Evolutionary conservation across 1,140 invertebrate genomes (phyloP).

Genomic region (Varroa destructor): DNA sequence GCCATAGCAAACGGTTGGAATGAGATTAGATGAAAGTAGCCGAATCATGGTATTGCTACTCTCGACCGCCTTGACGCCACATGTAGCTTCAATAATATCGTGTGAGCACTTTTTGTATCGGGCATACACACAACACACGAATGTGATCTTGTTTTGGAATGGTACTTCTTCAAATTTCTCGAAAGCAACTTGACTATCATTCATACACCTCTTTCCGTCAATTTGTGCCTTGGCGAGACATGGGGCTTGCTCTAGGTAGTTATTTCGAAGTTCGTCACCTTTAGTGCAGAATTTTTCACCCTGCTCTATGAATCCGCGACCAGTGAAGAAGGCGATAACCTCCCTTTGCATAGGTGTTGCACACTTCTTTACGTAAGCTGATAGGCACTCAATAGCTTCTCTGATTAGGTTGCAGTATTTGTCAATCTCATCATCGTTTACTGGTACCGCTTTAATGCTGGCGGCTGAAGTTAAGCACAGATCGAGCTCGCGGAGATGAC

Average conservation of each 20-base stretch:
- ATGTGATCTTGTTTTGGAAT: slow-evolving; percentile 18
- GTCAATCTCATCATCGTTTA: slow-evolving; percentile 9
- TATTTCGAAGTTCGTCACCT: slow-evolving; percentile 4
- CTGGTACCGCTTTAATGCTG: background rate
- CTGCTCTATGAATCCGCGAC: slow-evolving; percentile 31
- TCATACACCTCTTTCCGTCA: slow-evolving; percentile 2
- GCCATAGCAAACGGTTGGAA: background rate
- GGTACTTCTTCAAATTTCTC: slow-evolving; percentile 5
- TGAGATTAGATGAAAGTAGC: background rate
- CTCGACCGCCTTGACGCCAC: slow-evolving; percentile 7
- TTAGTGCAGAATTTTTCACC: slow-evolving; percentile 35
- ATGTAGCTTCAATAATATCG: slow-evolving; percentile 15
- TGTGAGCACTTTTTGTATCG: slow-evolving; percentile 32
- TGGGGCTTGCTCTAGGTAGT: slow-evolving; percentile 32
- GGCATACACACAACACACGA: slow-evolving; percentile 31
- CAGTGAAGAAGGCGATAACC: slow-evolving; percentile 34
- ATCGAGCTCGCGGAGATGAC: slow-evolving; percentile 36
- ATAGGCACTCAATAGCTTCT: slow-evolving; percentile 33
- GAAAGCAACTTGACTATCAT: background rate
- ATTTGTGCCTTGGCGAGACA: slow-evolving; percentile 26
- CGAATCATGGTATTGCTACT: background rate
- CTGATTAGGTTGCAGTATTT: background rate
- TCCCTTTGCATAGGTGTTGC: slow-evolving; percentile 37
- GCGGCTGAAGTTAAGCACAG: slow-evolving; percentile 32
- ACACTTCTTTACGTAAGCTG: slow-evolving; percentile 36